Conservation (phyloP, 2,113 vertebrate genomes). For the Oenanthe oenanthe region DNA sequence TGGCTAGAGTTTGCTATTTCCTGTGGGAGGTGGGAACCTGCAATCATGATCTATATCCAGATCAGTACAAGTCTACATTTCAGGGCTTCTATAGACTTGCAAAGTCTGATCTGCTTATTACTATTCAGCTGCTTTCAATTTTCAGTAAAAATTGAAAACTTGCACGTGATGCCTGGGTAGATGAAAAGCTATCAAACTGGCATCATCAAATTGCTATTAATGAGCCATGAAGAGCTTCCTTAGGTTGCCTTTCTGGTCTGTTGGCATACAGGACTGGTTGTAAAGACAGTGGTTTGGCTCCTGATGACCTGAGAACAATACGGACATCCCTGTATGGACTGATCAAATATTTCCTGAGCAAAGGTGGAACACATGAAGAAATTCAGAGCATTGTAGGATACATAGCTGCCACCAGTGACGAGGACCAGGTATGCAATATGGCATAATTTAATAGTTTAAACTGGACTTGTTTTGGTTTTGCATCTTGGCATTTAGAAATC, state of each 20-base stretch:
- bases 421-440: constrained; percentile 86
- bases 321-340: constrained; percentile 89
- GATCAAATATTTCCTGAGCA: constrained; percentile 95
- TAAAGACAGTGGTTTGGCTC: constrained; percentile 82
- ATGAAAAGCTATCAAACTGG: not conserved
- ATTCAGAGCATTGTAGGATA: constrained; percentile 95
- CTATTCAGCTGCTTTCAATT: not conserved
- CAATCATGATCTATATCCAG: not conserved
- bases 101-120: not conserved
- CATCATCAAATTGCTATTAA: not conserved
- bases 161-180: not conserved
- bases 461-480: not conserved
- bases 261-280: constrained; percentile 50
- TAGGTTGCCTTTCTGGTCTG: constrained; percentile 21
- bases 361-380: constrained; percentile 92
- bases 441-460: not conserved
- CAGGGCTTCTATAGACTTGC: not conserved
- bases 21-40: not conserved
- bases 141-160: not conserved
- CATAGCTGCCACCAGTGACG: constrained; percentile 88
- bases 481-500: not conserved
- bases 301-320: constrained; percentile 90
- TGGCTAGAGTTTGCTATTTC: not conserved
- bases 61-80: not conserved
- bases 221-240: not conserved